Evolutionary conservation across 2,888 invertebrate genomes (phyloP), one percentile per base, ranked within the genome.

Genomic region (Amitus sp.): DNA sequence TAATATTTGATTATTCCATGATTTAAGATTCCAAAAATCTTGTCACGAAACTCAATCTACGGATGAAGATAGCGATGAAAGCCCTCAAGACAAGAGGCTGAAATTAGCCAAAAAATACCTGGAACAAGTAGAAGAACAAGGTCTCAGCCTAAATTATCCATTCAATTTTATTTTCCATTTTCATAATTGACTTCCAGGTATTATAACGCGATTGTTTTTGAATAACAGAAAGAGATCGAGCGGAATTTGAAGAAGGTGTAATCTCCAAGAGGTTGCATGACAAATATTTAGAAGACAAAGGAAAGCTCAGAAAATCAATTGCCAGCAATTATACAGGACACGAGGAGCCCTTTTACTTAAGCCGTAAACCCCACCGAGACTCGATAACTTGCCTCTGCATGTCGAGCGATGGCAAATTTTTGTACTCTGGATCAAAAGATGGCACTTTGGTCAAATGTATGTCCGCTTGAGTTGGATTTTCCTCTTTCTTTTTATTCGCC

Each of bases 71-170:
- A 89, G 90, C 66, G 84, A 87, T 66, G 93, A 95, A 82, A 95
- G 94, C 1, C 90, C 91, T 0, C 95, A 96, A 79, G 94, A 97
- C 75, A 97, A 96, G 78, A 92, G 94, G 68, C 78, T 97, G 46
- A 87, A 96, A 40, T 82, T 97, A 62, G 96, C 97, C 0, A 96
- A 96, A 79, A 88, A 93, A 77, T 96, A 96, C 82, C 84, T 98
- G 28, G 86, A 92, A 73, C 93, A 95, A 85, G 91, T 97, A 40
- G 91, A 93, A 82, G 89, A 87, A 74, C 90, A 94, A 85, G 87
- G 87, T 87, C 78, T 43, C 2, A 33, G n/a, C n/a, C 10, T 33
- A 3, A 33, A 33, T n/a, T 33, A 3, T 9, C n/a, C 9, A 33
- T 6, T 12, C 12, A 33, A 33, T n/a, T 33, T n/a, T 33, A 33